Conservation (phyloP, 2,113 vertebrate genomes). For the Catharus bicknelli region DNA sequence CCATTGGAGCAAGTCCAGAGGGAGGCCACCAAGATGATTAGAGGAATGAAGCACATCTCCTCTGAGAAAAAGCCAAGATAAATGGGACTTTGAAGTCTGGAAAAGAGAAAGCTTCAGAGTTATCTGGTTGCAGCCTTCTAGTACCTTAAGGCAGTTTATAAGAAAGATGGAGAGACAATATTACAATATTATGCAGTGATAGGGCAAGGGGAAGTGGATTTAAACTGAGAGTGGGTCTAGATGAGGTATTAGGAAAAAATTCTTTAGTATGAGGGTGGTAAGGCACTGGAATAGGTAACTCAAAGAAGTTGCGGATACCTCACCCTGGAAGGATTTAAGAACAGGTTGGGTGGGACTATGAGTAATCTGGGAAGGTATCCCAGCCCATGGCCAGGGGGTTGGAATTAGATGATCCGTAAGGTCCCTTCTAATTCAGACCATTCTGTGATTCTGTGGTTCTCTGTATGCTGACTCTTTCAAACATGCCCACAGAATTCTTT, state of each 20-base stretch:
- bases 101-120: not conserved
- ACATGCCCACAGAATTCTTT: not conserved
- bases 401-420: not conserved
- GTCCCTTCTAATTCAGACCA: not conserved
- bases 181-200: not conserved
- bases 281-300: not conserved
- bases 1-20: not conserved
- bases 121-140: not conserved
- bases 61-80: not conserved
- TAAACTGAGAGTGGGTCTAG: no score
- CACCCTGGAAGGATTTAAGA: not conserved
- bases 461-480: not conserved
- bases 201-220: not conserved
- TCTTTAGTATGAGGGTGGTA: not conserved
- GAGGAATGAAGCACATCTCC: not conserved
- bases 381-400: rapidly evolving
- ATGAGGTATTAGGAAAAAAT: not conserved
- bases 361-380: not conserved
- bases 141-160: no score
- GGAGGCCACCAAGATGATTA: no score
- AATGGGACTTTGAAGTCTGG: no score
- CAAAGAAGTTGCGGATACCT: not conserved
- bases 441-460: not conserved
- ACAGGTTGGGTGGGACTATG: not conserved
- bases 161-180: not conserved